Evolutionary conservation across 1,140 invertebrate genomes (phyloP).

Genomic region (Panonychus citri): DNA sequence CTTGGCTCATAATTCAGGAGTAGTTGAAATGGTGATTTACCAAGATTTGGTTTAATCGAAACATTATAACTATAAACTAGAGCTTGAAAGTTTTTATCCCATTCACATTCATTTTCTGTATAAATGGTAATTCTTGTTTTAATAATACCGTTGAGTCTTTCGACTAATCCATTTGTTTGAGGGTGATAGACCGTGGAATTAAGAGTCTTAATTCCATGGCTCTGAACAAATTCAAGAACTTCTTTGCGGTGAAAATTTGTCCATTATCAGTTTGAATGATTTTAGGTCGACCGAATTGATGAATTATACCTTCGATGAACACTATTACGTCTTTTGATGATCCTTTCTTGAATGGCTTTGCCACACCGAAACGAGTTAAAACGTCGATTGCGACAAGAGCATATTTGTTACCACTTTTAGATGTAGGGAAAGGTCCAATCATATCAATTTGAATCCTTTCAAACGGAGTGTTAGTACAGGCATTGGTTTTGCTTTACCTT

Average conservation of each 20-base stretch:
- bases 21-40: background rate
- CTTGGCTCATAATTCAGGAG: too few relatives aligned
- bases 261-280: background rate
- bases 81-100: background rate
- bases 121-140: background rate
- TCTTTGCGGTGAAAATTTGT: background rate
- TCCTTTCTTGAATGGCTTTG: background rate
- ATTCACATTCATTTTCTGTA: background rate
- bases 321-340: background rate
- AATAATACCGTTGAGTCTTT: background rate
- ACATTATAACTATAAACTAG: background rate
- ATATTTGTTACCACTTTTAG: background rate
- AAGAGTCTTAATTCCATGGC: background rate
- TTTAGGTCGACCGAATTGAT: background rate
- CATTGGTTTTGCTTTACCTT: background rate
- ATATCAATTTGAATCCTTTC: background rate
- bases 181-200: background rate
- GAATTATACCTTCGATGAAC: background rate
- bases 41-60: background rate
- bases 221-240: background rate
- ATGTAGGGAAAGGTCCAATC: background rate
- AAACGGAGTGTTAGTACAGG: background rate
- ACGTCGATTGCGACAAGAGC: background rate
- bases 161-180: background rate
- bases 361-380: background rate